phyloP scores from a whole-genome alignment of 2,113 vertebrate species.

The Guaruba guarouba region DNA sequence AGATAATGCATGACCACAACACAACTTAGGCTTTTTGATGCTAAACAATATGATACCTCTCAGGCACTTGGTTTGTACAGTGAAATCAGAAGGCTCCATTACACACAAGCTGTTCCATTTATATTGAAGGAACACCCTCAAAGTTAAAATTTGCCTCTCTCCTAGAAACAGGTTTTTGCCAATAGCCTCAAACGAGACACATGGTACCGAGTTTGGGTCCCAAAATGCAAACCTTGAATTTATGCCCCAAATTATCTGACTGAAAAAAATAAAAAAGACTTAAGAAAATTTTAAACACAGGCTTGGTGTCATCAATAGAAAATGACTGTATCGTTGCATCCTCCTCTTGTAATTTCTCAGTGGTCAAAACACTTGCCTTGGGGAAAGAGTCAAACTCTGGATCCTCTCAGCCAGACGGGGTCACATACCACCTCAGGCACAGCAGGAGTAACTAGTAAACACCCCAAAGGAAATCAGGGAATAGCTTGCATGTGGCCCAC shows the following conservation, averaged over 20 bases:
- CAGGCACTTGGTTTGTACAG: not conserved
- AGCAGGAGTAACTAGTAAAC: not conserved
- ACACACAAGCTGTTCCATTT: not conserved
- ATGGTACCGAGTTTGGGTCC: not conserved
- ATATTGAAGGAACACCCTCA: not conserved
- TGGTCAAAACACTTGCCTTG: not conserved
- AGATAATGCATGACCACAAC: not conserved
- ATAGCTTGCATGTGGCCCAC: accelerated
- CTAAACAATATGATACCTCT: not conserved
- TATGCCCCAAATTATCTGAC: not conserved
- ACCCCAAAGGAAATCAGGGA: not conserved
- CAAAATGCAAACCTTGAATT: not conserved
- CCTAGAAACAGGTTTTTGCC: not conserved
- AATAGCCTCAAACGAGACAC: not conserved
- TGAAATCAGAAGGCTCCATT: not conserved
- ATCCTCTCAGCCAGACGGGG: not conserved
- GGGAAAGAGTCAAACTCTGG: not conserved
- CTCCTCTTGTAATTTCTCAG: not conserved
- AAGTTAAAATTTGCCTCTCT: not conserved
- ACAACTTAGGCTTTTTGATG: not conserved
- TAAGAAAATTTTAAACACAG: not conserved
- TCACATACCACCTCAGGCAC: accelerated
- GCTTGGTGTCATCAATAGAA: not conserved
- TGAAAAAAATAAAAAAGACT: not conserved
- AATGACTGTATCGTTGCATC: accelerated